These are phyloP conservation scores for Aporophyla lueneburgensis DNA, from an alignment of 2,888 invertebrate genomes.

Conservation along the genomic window DNA sequence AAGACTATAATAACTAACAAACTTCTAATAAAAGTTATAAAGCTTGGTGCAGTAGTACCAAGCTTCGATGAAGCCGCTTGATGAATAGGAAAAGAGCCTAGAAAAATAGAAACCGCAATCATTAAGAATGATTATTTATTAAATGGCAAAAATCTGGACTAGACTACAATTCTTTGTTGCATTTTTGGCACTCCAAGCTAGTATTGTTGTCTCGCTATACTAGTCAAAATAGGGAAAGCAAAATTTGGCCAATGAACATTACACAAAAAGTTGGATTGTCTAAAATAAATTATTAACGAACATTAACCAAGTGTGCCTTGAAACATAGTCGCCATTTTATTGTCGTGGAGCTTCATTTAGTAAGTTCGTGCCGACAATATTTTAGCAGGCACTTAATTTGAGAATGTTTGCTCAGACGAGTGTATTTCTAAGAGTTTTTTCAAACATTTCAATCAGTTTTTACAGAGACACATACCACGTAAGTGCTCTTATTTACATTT, in stretches of 20 bases:
- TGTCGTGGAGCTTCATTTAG: conserved; percentile 59
- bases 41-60: not conserved
- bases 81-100: not conserved
- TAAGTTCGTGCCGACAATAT: conserved; percentile 42
- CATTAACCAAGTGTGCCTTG: conserved; percentile 7
- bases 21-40: not conserved
- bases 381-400: conserved; percentile 55
- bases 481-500: not conserved
- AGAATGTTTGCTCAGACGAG: not conserved
- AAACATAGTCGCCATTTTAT: conserved; percentile 12
- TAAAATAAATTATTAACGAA: not conserved
- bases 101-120: not conserved
- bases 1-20: not conserved
- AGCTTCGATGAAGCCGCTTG: not conserved
- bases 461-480: conserved; percentile 15
- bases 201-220: no score
- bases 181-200: not conserved
- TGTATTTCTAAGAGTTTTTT: conserved; percentile 28
- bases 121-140: not conserved
- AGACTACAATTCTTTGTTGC: no score
- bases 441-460: conserved; percentile 10
- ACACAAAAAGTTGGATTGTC: not conserved
- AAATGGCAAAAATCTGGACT: not conserved
- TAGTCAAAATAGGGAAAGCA: not conserved
- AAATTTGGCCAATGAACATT: not conserved